phyloP scores from a whole-genome alignment of 92 coral and sea anemone genomes.

The Epizoanthus illoricatus region DNA sequence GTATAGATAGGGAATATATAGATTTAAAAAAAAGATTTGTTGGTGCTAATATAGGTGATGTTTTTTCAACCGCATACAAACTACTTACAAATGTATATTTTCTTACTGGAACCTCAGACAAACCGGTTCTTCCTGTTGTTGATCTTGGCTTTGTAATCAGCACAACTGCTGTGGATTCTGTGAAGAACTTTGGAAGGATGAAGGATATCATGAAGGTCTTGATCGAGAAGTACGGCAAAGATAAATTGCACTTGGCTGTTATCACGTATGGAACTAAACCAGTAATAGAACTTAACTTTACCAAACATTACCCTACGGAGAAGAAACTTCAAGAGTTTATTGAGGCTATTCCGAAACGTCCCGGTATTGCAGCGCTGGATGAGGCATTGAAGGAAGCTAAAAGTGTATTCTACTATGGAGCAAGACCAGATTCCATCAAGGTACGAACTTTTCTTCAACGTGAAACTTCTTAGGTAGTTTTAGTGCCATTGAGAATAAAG shows the following conservation, averaged over 20 bases:
- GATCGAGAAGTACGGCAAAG: constrained; percentile 57
- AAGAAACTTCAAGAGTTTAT: constrained; percentile 38
- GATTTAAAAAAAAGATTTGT: no score
- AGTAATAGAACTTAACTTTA: constrained; percentile 35
- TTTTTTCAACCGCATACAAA: no score
- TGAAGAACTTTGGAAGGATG: constrained; percentile 59
- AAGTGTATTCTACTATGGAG: constrained; percentile 33
- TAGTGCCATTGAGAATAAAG: no score
- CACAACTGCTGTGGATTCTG: constrained; percentile 60
- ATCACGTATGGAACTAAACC: constrained; percentile 46
- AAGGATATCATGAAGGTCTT: constrained; percentile 65
- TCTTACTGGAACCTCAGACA: background rate
- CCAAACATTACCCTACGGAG: constrained; percentile 29
- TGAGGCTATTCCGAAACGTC: constrained; percentile 25
- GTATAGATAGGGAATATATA: no score
- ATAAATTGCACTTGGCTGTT: constrained; percentile 50
- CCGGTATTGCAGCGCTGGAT: constrained; percentile 40
- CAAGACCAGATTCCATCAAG: constrained; percentile 44
- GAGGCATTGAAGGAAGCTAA: constrained; percentile 28
- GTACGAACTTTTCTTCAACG: background rate
- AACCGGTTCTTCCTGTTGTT: constrained; percentile 58
- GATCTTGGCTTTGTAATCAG: constrained; percentile 86
- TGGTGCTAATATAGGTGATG: no score
- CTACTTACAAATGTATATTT: no score
- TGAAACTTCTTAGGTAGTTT: background rate